Evolutionary conservation across 2,113 vertebrate genomes (phyloP).

Genomic region (Eptesicus fuscus): DNA sequence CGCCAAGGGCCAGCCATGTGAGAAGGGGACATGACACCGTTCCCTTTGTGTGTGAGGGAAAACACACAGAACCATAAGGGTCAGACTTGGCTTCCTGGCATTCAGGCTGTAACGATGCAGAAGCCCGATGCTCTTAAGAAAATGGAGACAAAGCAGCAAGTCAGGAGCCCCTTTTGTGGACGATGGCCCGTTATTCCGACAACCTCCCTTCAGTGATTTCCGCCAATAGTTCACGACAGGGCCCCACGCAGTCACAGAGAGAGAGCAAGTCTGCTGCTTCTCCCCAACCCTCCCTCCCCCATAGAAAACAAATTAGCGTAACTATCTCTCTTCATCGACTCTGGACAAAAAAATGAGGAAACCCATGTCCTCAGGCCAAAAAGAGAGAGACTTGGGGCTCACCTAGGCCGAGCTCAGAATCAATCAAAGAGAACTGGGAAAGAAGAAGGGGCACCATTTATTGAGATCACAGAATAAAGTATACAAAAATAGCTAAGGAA

Average conservation of each 20-base stretch:
- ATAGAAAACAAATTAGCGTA: neutral
- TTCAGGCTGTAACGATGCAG: neutral
- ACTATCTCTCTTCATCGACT: neutral
- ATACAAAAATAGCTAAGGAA: neutral
- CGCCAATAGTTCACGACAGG: neutral
- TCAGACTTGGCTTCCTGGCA: neutral
- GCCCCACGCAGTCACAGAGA: neutral
- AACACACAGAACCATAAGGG: neutral
- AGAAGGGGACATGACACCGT: neutral
- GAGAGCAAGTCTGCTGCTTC: neutral
- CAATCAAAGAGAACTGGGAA: neutral
- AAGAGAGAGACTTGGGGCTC: neutral
- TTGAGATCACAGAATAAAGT: neutral
- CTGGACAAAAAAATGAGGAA: neutral
- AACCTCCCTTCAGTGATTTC: neutral
- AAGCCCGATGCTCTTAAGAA: neutral
- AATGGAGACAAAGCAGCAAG: conserved; percentile 55
- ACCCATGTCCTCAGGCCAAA: neutral
- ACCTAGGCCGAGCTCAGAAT: neutral
- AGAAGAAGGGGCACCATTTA: neutral
- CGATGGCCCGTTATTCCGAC: neutral
- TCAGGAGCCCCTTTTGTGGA: neutral
- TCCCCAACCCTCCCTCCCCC: accelerated
- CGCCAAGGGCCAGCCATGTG: neutral
- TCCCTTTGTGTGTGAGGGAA: neutral